Base-by-base conservation (phyloP, 2,888 invertebrate species). In the Stenotaenia linearis region DNA sequence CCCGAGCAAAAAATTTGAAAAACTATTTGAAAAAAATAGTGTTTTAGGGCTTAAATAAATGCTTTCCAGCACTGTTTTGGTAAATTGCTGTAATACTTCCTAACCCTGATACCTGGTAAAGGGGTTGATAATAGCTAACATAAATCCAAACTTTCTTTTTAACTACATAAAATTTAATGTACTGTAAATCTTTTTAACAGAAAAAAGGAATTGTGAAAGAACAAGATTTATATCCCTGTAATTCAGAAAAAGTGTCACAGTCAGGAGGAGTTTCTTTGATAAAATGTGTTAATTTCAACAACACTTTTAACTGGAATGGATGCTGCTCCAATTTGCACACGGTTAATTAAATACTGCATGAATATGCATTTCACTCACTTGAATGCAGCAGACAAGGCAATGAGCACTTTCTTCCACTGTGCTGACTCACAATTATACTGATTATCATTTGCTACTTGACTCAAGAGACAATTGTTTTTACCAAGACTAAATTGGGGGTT, bases 221-320 rank as follows among this genome's bases (percentile, higher is more conserved):
- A 0, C 15, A 12, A 69, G 69, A 69, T 69, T 69, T 69, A 69
- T 69, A 69, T 25, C 25, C 50, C 25, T 69, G 69, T 28, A 69
- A 69, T 69, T 69, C 69, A 69, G 69, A 69, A 69, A 69, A 69
- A 69, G 69, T 69, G 69, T 69, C 69, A n/a, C 25, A 69, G 69
- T 69, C 69, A 69, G 25, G 25, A n/a, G 15, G 69, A 69, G 28
- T 69, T 69, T 28, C 28, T 69, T 69, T 69, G 69, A 69, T 69
- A 69, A 69, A 69, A 69, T 69, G 69, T 69, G 69, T 69, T 69
- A 69, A 69, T 69, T 69, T 69, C 69, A 69, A 69, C 69, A 69
- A 69, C 69, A 69, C 69, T 69, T 28, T 69, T 69, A 69, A 28
- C 69, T 28, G 69, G n/a, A 69, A 69, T 69, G 69, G 25, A 69